Conservation (phyloP, 2,888 invertebrate species). For the Zygogramma bicolorata region DNA sequence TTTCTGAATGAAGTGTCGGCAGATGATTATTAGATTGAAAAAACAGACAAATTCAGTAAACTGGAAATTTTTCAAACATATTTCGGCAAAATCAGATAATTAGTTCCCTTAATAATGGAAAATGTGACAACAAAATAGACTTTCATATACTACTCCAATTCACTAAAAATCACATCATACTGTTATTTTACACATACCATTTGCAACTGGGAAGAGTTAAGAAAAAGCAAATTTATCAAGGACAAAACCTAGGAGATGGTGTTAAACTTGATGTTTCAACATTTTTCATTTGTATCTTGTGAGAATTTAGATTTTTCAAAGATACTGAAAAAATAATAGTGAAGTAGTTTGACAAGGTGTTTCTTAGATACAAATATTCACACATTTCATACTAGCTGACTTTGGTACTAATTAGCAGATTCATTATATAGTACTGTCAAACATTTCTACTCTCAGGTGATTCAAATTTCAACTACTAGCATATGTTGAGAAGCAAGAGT, state of each 20-base stretch:
- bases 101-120: not conserved
- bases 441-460: not conserved
- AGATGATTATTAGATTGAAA: not conserved
- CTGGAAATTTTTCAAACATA: too few relatives aligned
- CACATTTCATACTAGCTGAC: not conserved
- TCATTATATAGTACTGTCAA: not conserved
- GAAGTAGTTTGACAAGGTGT: not conserved
- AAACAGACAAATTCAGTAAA: not conserved
- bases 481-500: not conserved
- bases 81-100: not conserved
- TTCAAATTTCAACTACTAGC: not conserved
- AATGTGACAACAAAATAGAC: not conserved
- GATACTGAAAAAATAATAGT: not conserved
- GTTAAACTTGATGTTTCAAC: not conserved
- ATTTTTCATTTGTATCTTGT: not conserved
- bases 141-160: not conserved
- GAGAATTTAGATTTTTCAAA: not conserved
- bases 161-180: not conserved
- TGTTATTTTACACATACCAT: too few relatives aligned
- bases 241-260: not conserved
- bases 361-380: not conserved
- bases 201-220: not conserved
- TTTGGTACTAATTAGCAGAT: not conserved
- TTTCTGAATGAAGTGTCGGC: not conserved
- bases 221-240: not conserved